Evolutionary conservation across 2,113 vertebrate species (phyloP), one percentile per base, ranked within the genome.

Genomic region (Eretmodus cyanostictus): DNA sequence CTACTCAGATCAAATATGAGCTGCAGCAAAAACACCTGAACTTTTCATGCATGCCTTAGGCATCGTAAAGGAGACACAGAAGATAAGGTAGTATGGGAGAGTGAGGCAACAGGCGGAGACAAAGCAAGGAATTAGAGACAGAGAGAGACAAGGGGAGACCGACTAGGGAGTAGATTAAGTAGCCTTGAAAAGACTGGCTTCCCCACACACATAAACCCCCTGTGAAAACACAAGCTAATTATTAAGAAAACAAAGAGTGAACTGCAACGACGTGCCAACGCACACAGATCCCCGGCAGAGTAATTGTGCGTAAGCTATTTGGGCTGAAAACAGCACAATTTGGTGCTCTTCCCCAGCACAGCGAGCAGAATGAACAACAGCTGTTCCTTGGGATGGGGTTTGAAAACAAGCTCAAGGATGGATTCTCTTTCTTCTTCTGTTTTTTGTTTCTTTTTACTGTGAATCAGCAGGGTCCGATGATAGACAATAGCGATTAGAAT

Each of bases 231-330:
- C 91, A 95, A 96, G 95, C 96, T 98, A 98, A 98, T 97, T 97
- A 97, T 97, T 97, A 97, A 94, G 96, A 97, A 98, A 98, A 98
- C 96, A 97, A 97, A 96, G 95, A 91, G 92, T 73, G 95, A 96
- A 96, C 94, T 92, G 93, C 95, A 96, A 95, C 91, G 89, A 92
- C 83, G 94, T 97, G 97, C 97, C 96, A 97, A 96, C 94, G 96
- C 93, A 96, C 94, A 97, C 96, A 97, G 96, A 94, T 96, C 96
- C 93, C 96, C 97, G 97, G 97, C 97, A 97, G 97, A 96, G 96
- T 97, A 98, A 97, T 97, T 97, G 97, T 95, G 95, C 95, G 92
- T 93, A 96, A 89, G 79, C 95, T 97, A 93, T 97, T 98, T 97
- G 96, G 95, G 95, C 91, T 95, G 96, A 96, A 97, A 97, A 96